Evolutionary conservation across 1,140 invertebrate species (phyloP).

Genomic region (Eriosoma lanigerum): DNA sequence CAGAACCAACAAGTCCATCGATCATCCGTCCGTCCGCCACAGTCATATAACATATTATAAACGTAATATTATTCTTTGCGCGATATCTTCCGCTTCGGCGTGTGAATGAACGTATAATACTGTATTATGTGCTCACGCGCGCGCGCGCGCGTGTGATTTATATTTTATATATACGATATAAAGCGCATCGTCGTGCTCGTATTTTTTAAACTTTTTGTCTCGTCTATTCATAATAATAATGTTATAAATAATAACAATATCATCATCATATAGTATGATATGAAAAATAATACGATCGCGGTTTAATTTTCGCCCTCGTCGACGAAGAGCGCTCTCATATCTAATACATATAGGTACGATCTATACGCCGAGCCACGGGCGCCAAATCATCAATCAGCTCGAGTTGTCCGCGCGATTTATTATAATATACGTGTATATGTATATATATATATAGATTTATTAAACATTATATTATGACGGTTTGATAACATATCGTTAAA

Average conservation of each 20-base stretch:
- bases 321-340: background rate
- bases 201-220: slow-evolving; percentile 15
- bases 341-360: background rate
- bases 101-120: slow-evolving; percentile 32
- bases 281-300: background rate
- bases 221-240: slow-evolving; percentile 36
- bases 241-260: background rate
- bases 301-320: slow-evolving; percentile 23
- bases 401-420: background rate
- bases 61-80: background rate
- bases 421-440: background rate
- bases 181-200: slow-evolving; percentile 25
- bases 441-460: background rate
- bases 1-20: slow-evolving; percentile 14
- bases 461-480: background rate
- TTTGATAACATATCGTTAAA: background rate
- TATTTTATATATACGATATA: slow-evolving; percentile 18
- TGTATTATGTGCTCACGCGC: no score
- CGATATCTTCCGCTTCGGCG: background rate
- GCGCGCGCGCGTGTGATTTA: slow-evolving; percentile 28
- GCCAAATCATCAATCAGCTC: slow-evolving; percentile 9
- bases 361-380: background rate
- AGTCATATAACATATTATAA: no score
- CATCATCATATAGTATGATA: background rate
- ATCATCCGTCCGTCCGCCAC: slow-evolving; percentile 27